Base-by-base conservation (phyloP, 2,113 vertebrate genomes). In the Odocoileus hemionus region DNA sequence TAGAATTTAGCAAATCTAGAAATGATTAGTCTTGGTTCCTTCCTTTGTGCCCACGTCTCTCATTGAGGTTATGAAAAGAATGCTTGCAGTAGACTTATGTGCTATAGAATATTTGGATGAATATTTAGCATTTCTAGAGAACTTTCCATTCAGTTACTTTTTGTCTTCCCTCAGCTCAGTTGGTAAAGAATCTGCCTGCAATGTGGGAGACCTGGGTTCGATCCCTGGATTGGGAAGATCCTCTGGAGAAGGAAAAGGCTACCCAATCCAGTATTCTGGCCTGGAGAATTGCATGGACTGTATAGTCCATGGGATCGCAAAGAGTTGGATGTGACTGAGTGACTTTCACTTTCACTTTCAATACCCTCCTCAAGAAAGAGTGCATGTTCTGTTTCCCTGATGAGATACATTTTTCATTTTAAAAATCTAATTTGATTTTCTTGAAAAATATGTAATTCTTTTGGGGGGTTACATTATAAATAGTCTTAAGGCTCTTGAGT, bases 391-490 rank as follows among this genome's bases (percentile, higher is more conserved):
- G 0, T 85, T 93, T 96, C 93, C 80, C 94, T 57, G 19, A 28
- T 87, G 58, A 96, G 86, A 45, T 67, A 94, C 74, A 55, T 47
- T 39, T 90, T 76, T 96, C 39, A 92, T 79, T 82, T 79, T 39
- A 79, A 82, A 55, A 86, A 58, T 86, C 54, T 93, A 43, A 88
- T 60, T 85, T 92, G 45, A 67, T 84, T 96, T 95, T 89, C 84
- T 70, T 60, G 11, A 84, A 95, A 96, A 64, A 61, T 11, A 50
- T 47, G 47, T 86, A 60, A n/a, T n/a, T 84, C 57, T 93, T 79
- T 11, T 1, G 17, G 76, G 43, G 25, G 43, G 25, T 82, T 87
- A 70, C 52, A 60, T 85, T 97, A 89, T 83, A 50, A 93, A n/a
- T 67, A 86, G 57, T 85, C 83, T 64, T 54, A 80, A 89, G 64